Evolutionary conservation across 2,113 vertebrate species (phyloP), one percentile per base, ranked within the genome.

Genomic region (Pterophyllum scalare): DNA sequence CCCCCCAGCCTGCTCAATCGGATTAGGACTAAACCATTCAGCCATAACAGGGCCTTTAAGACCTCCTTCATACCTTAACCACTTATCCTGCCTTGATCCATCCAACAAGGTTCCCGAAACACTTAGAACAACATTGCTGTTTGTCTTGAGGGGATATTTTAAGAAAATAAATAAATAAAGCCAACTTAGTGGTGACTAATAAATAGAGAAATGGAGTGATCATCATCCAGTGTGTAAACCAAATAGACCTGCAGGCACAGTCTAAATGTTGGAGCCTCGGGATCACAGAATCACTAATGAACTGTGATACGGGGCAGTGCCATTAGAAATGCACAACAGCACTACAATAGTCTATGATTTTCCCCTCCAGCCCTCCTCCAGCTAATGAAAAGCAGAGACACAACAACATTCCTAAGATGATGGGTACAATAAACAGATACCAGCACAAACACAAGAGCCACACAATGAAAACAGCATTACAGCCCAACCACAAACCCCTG

Each of bases 351-450:
- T 59, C 52, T 38, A 7, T 26, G 43, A 65, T 31, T 61, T 76
- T 20, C 52, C 62, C 64, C 83, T 59, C 82, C 35, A 22, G 19
- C 28, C 28, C 76, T 81, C 82, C 83, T 72, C 79, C 77, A 7
- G 80, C 89, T 95, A 94, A 95, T 95, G 90, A 90, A 92, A 95
- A 93, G 67, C 93, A 94, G 92, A 90, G 46, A 67, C 61, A 40
- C 31, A 81, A 89, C 89, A 87, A 67, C 84, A 90, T 94, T 92
- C 88, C 88, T 82, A 7, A 54, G 65, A 88, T 67, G 83, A 91
- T 88, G 77, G 80, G 78, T 59, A 86, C 84, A 89, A 84, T 79
- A 93, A 87, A 87, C 82, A 90, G 58, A 91, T 80, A 84, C 84
- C 79, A 84, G 75, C 20, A 46, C 87, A 91, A 92, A 92, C 86